Percentiles rank a stretch among this genome's conserved stretches.
phyloP scores from a whole-genome alignment of 2,113 vertebrate species.

The Pycnonotus jocosus region DNA sequence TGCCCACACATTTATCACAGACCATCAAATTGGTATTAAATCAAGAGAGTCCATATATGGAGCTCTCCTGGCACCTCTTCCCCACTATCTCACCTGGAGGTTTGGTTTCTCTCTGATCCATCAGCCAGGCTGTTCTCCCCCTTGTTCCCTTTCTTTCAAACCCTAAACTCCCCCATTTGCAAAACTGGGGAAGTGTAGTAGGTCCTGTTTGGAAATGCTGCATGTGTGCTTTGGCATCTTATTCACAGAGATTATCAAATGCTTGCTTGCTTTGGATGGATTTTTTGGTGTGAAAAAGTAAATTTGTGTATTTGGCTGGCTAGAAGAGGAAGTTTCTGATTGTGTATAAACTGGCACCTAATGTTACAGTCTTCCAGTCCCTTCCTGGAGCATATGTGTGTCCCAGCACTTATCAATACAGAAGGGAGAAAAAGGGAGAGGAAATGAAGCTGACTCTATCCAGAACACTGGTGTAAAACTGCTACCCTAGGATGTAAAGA shows the following conservation, averaged over 20 bases:
- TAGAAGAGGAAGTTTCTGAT: neutral
- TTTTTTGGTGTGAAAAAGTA: neutral
- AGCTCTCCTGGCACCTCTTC: neutral
- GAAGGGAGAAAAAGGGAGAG: neutral
- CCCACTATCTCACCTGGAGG: neutral
- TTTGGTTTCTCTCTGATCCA: neutral
- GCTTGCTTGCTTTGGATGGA: neutral
- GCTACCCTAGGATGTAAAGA: neutral
- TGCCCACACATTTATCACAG: neutral
- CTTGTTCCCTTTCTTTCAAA: neutral
- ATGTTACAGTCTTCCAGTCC: neutral
- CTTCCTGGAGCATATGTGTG: neutral
- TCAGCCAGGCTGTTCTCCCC: neutral
- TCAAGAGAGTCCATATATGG: rapidly evolving
- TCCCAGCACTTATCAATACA: neutral
- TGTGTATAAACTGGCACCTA: neutral
- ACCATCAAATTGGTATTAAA: neutral
- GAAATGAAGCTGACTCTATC: neutral
- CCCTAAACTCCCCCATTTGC: neutral
- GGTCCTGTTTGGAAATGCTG: neutral
- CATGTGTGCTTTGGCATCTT: neutral
- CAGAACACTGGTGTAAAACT: neutral
- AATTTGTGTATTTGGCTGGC: neutral
- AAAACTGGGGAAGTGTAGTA: neutral
- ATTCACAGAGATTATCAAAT: neutral